Conservation (phyloP, 2,888 invertebrate species). For the Drosophila stalkeri region DNA sequence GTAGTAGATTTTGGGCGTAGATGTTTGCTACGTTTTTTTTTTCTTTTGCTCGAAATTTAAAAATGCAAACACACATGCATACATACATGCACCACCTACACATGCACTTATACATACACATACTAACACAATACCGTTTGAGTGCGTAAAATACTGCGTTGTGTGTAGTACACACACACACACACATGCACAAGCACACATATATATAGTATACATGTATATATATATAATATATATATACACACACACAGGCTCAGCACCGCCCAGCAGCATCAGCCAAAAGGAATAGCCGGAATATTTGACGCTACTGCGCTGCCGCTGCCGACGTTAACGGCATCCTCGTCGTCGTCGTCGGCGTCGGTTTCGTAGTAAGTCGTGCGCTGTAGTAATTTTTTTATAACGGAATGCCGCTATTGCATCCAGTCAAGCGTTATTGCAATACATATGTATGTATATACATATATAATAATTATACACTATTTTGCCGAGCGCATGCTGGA, state of each 20-base stretch:
- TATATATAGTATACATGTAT: constrained; percentile 24
- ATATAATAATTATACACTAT: not conserved
- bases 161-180: constrained; percentile 60
- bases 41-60: constrained; percentile 16
- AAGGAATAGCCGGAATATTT: constrained; percentile 72
- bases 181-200: constrained; percentile 6
- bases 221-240: constrained; percentile 16
- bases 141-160: constrained; percentile 70
- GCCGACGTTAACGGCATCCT: constrained; percentile 33
- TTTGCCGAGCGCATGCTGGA: constrained; percentile 1
- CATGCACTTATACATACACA: constrained; percentile 1
- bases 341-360: constrained; percentile 63
- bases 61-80: constrained; percentile 13
- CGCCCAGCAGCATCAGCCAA: constrained; percentile 45
- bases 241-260: constrained; percentile 45
- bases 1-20: constrained; percentile 66
- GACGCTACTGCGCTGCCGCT: constrained; percentile 53
- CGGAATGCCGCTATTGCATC: constrained; percentile 50
- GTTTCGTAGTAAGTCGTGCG: constrained; percentile 74
- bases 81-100: not conserved
- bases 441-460: constrained; percentile 2
- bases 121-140: constrained; percentile 38
- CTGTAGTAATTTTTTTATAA: constrained; percentile 68
- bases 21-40: constrained; percentile 38
- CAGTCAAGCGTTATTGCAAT: constrained; percentile 38